Conservation (phyloP, 2,888 invertebrate genomes). For the Abscondita cerata region DNA sequence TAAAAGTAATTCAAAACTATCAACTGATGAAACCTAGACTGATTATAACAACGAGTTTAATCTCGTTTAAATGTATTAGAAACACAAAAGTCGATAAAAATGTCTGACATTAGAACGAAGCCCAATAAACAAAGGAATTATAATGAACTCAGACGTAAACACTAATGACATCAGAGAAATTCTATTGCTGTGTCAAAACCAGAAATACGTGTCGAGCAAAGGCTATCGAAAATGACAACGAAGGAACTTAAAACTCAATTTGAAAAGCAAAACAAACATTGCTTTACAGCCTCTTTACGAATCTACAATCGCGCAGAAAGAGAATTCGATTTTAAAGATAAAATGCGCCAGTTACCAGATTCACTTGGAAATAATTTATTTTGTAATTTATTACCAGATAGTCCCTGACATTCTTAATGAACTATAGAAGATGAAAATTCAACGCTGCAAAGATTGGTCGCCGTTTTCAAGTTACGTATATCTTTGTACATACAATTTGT, state of each 20-base stretch:
- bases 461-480: too few relatives aligned
- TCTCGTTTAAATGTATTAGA: too few relatives aligned
- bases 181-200: conserved; percentile 28
- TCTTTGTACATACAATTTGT: background rate
- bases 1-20: too few relatives aligned
- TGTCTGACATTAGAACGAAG: too few relatives aligned
- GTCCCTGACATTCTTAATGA: too few relatives aligned
- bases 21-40: too few relatives aligned
- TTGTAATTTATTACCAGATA: background rate
- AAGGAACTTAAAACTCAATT: conserved; percentile 23
- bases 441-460: too few relatives aligned
- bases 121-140: conserved; percentile 6
- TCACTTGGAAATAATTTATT: conserved; percentile 11
- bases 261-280: conserved; percentile 29
- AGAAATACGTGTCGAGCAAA: conserved; percentile 29
- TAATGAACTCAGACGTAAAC: conserved; percentile 17
- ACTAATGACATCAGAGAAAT: conserved; percentile 22
- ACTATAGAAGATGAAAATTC: too few relatives aligned
- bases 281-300: conserved; percentile 19
- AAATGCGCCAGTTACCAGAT: background rate
- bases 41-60: too few relatives aligned
- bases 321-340: conserved; percentile 15
- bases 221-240: conserved; percentile 31
- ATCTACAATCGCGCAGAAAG: conserved; percentile 1
- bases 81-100: too few relatives aligned